Evolutionary conservation across 2,888 invertebrate species (phyloP).

Genomic region (Microctonus hyperodae): DNA sequence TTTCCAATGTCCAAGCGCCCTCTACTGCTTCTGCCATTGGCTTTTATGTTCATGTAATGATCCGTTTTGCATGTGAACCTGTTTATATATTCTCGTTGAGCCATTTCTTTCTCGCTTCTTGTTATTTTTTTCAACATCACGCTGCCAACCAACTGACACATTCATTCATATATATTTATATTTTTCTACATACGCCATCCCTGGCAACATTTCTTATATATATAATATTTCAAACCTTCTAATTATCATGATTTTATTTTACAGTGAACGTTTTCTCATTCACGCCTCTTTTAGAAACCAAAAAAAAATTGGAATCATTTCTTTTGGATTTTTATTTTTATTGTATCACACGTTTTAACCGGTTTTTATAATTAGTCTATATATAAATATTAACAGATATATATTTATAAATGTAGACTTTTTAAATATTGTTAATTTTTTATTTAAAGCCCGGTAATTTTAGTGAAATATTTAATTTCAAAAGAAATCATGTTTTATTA

Average conservation of each 20-base stretch:
- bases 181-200: not conserved
- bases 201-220: not conserved
- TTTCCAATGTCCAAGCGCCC: constrained; percentile 35
- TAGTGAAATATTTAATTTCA: too few species aligned
- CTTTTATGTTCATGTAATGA: constrained; percentile 57
- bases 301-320: too few species aligned
- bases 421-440: too few species aligned
- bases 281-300: not conserved
- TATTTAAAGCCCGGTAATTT: too few species aligned
- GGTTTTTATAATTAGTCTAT: too few species aligned
- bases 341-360: too few species aligned
- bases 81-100: not conserved
- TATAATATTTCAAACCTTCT: constrained; percentile 6
- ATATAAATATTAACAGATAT: too few species aligned
- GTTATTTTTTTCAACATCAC: not conserved
- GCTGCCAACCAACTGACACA: constrained; percentile 7
- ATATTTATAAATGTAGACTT: too few species aligned
- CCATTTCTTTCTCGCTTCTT: constrained; percentile 16
- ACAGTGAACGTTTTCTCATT: too few species aligned
- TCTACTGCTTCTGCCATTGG: constrained; percentile 33
- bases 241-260: constrained; percentile 20
- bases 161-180: not conserved
- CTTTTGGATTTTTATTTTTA: too few species aligned
- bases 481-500: too few species aligned
- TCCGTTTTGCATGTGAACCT: constrained; percentile 54